Evolutionary conservation across 2,888 invertebrate genomes (phyloP).

Genomic region (Nebria brevicollis): DNA sequence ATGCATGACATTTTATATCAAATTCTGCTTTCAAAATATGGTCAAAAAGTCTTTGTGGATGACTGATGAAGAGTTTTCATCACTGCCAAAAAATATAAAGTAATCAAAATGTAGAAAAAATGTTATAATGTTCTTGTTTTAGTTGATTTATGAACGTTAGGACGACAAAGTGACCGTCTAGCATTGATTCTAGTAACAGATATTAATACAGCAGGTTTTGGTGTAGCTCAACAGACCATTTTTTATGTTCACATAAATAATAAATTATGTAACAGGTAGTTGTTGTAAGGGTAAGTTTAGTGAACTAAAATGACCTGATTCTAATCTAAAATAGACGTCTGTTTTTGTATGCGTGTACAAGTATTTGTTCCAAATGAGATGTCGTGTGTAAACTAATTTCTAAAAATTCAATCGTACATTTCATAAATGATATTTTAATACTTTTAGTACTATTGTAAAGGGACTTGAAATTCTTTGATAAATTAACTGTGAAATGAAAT

Average conservation of each 20-base stretch:
- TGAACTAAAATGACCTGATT: not conserved
- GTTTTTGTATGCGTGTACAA: not conserved
- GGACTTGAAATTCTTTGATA: not conserved
- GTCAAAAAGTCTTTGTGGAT: too few relatives aligned
- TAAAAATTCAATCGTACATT: not conserved
- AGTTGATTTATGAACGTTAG: too few relatives aligned
- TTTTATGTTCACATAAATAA: not conserved
- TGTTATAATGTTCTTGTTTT: too few relatives aligned
- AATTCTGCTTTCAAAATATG: too few relatives aligned
- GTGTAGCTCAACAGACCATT: not conserved
- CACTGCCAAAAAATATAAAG: too few relatives aligned
- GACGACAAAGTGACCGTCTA: too few relatives aligned
- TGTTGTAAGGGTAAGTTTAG: not conserved
- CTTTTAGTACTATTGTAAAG: not conserved
- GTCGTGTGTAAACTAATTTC: not conserved
- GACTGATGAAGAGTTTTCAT: too few relatives aligned
- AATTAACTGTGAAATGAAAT: conserved; percentile 25
- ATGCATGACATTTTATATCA: not conserved
- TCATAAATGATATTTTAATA: not conserved
- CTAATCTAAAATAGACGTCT: not conserved
- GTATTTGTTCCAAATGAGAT: not conserved
- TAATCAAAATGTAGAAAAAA: too few relatives aligned
- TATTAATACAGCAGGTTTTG: too few relatives aligned
- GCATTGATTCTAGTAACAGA: too few relatives aligned
- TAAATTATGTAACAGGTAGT: not conserved